Evolutionary conservation across 2,113 vertebrate species (phyloP).

Genomic region (Emydura subglobosa): DNA sequence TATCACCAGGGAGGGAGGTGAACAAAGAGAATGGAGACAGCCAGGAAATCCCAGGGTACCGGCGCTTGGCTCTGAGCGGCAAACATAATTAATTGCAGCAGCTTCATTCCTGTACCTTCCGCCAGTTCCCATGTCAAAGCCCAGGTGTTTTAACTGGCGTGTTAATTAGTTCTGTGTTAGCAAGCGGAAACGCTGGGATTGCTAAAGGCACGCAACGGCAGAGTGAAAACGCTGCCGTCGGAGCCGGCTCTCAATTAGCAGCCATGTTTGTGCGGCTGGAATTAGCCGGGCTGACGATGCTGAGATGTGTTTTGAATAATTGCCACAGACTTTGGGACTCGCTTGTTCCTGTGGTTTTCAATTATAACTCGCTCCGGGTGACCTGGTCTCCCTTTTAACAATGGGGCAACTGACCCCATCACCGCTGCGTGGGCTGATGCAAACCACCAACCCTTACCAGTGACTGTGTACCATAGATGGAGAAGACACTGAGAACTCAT

Average conservation of each 20-base stretch:
- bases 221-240: background rate
- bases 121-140: constrained; percentile 56
- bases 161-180: constrained; percentile 58
- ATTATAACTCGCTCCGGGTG: background rate
- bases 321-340: accelerated
- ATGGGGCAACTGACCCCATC: accelerated
- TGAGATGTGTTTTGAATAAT: constrained; percentile 6
- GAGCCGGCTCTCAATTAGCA: background rate
- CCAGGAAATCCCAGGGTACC: constrained; percentile 39
- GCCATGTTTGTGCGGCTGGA: background rate
- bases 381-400: background rate
- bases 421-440: background rate
- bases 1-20: constrained; percentile 49
- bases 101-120: constrained; percentile 66
- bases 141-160: constrained; percentile 38
- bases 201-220: constrained; percentile 4
- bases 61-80: background rate
- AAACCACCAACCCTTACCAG: background rate
- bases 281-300: background rate
- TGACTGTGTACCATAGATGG: accelerated
- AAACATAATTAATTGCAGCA: constrained; percentile 70
- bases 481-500: background rate
- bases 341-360: background rate
- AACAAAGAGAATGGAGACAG: constrained; percentile 16
- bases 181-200: accelerated